phyloP scores from a whole-genome alignment of 2,888 invertebrate genomes.

The Lithophane socia region DNA sequence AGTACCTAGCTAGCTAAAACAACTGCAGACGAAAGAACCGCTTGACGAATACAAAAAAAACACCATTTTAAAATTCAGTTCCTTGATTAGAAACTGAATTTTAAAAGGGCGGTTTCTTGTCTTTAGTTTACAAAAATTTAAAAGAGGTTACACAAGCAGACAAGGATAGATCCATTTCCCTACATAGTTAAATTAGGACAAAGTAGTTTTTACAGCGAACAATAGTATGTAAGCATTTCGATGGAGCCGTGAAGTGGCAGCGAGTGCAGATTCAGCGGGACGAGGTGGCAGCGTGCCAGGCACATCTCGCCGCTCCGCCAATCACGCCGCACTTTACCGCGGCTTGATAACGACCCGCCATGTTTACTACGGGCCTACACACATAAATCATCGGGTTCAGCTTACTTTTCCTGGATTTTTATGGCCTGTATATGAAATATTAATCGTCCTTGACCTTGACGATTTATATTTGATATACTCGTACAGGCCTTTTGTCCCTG shows the following conservation, averaged over 20 bases:
- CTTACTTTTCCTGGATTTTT: constrained; percentile 42
- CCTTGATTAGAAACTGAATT: too few relatives aligned
- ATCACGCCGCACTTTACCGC: constrained; percentile 70
- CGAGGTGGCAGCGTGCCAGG: constrained; percentile 80
- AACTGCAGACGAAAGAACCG: not conserved
- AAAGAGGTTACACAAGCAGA: constrained; percentile 38
- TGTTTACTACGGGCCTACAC: constrained; percentile 62
- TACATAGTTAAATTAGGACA: constrained; percentile 58
- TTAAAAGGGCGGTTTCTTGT: too few relatives aligned
- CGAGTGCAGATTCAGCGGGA: constrained; percentile 70
- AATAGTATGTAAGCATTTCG: constrained; percentile 63
- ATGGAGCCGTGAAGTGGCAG: constrained; percentile 69
- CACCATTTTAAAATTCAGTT: constrained; percentile 20
- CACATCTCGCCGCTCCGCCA: constrained; percentile 68
- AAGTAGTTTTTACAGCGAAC: constrained; percentile 63
- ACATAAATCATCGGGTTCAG: constrained; percentile 61
- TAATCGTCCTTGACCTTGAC: constrained; percentile 3
- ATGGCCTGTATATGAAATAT: constrained; percentile 22
- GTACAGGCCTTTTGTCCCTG: constrained; percentile 13
- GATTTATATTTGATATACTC: too few relatives aligned
- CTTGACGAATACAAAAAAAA: not conserved
- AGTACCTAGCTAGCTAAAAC: not conserved
- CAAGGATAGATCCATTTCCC: constrained; percentile 48
- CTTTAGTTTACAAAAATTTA: constrained; percentile 1
- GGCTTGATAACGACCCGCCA: constrained; percentile 66